Evolutionary conservation across 2,113 vertebrate species (phyloP), one percentile per base, ranked within the genome.

Genomic region (Tenrec ecaudatus): DNA sequence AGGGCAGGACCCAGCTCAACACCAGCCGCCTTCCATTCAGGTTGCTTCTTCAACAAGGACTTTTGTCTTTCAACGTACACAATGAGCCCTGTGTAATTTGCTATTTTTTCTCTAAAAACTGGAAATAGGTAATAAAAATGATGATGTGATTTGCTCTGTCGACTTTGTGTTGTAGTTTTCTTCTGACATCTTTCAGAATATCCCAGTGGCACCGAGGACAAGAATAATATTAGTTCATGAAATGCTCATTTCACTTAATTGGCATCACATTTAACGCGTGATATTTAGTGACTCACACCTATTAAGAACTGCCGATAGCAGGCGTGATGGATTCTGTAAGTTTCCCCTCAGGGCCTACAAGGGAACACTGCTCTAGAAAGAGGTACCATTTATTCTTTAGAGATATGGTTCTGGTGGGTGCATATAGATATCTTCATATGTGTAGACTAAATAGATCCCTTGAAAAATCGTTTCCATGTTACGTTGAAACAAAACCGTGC

Each of bases 181-280:
- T 73, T 90, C 69, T 89, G 81, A 82, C 14, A 66, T 92, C 80
- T 97, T 94, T 95, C 82, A 89, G 76, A 90, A 36, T 96, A 95
- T 96, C 94, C 58, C 60, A 58, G 1, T 94, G 92, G 87, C 89
- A 93, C 33, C 93, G 78, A 96, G 31, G 40, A 60, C 40, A 96
- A 95, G 88, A 93, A 86, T 93, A 92, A 96, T 91, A 92, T 95
- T 96, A 96, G 82, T 88, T 94, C 85, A 94, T 92, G 90, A 95
- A 94, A 90, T 0, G 0, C 79, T 96, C 86, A 95, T 95, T 97
- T 96, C 33, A 60, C 92, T 96, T 95, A 95, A 93, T 76, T 94
- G 82, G 31, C 40, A 82, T 96, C 57, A 93, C 29, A 82, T 84
- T 91, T 85, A 87, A 94, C 76, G 96, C 78, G 75, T 96, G 93